Evolutionary conservation across 2,113 vertebrate genomes (phyloP).

Genomic region (Platycercus adscitus): DNA sequence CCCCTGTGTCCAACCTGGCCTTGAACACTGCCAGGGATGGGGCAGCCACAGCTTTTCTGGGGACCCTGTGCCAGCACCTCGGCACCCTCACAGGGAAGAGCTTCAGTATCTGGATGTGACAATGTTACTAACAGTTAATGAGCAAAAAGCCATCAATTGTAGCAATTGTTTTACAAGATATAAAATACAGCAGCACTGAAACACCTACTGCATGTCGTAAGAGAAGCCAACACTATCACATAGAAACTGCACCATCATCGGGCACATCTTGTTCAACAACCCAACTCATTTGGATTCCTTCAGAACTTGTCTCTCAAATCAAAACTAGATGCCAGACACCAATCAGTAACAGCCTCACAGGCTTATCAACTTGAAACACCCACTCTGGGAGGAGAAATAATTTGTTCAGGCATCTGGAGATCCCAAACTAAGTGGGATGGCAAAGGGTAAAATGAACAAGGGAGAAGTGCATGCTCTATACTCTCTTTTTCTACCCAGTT

Average conservation of each 20-base stretch:
- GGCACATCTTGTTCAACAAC: fast-evolving
- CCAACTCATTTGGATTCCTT: fast-evolving
- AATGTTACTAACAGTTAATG: neutral
- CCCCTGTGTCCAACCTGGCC: neutral
- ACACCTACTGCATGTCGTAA: neutral
- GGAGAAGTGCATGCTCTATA: neutral
- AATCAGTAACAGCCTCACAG: neutral
- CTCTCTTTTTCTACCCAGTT: neutral
- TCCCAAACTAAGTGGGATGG: neutral
- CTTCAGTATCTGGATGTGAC: neutral
- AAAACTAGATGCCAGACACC: neutral
- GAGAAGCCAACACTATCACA: neutral
- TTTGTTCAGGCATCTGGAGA: neutral
- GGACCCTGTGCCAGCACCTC: too few relatives aligned
- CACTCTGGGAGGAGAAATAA: neutral
- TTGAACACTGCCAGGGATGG: neutral
- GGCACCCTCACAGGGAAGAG: too few relatives aligned
- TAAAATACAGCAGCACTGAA: neutral
- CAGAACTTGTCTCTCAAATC: neutral
- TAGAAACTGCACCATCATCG: neutral
- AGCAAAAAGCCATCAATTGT: neutral
- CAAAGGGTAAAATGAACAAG: neutral
- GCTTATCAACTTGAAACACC: neutral
- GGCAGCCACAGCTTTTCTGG: neutral
- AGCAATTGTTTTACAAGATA: neutral